Conservation (phyloP, 2,113 vertebrate species). For the Corapipo altera region DNA sequence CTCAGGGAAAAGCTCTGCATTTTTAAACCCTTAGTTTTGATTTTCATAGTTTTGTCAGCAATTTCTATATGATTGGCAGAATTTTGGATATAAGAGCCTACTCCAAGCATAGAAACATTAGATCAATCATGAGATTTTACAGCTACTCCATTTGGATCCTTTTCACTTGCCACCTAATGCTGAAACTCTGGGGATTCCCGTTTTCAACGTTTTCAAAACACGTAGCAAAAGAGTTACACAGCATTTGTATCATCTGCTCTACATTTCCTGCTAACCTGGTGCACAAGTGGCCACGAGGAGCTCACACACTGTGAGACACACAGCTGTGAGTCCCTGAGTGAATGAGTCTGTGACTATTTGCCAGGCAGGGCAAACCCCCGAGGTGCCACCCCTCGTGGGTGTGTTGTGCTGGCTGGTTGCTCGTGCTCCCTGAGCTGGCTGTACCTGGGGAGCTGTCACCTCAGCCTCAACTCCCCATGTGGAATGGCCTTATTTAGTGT, state of each 20-base stretch:
- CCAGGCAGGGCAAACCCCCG: too few relatives aligned
- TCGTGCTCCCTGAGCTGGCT: background rate
- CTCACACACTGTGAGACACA: rapidly evolving
- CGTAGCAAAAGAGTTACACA: rapidly evolving
- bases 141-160: background rate
- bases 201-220: background rate
- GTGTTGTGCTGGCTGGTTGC: background rate
- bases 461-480: background rate
- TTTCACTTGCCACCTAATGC: background rate
- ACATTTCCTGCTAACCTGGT: background rate
- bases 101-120: background rate
- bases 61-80: constrained; percentile 29
- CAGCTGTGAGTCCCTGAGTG: background rate
- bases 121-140: background rate
- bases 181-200: background rate
- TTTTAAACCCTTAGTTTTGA: background rate
- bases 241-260: background rate
- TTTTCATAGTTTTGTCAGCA: constrained; percentile 33
- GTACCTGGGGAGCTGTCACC: rapidly evolving
- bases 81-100: constrained; percentile 16
- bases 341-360: background rate
- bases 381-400: rapidly evolving
- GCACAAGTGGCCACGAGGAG: background rate
- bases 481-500: background rate
- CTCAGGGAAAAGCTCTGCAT: background rate